Conservation (phyloP, 2,888 invertebrate species). For the Tenodera sinensis region DNA sequence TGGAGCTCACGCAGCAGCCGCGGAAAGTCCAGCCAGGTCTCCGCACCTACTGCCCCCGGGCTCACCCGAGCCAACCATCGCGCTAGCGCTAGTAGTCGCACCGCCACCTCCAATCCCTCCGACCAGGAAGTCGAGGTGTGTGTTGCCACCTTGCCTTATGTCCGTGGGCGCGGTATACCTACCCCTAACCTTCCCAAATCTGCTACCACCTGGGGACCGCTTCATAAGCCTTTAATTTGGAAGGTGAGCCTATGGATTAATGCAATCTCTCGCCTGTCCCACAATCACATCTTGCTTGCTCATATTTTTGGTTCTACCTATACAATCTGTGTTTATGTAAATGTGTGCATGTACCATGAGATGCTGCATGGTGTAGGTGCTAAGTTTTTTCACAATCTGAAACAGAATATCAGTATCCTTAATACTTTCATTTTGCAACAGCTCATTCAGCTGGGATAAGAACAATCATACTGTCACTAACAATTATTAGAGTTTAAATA, state of each 20-base stretch:
- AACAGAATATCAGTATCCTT: not conserved
- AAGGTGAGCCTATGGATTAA: slow-evolving; percentile 50
- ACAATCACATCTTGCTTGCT: not conserved
- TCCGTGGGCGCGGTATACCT: slow-evolving; percentile 47
- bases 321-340: not conserved
- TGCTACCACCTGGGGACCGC: slow-evolving; percentile 60
- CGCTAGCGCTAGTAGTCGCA: slow-evolving; percentile 27
- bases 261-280: not conserved
- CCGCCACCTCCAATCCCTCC: slow-evolving; percentile 30
- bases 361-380: not conserved
- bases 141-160: slow-evolving; percentile 47
- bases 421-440: not conserved
- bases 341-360: not conserved
- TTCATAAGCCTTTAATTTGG: slow-evolving; percentile 61
- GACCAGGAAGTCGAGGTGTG: slow-evolving; percentile 34
- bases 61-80: slow-evolving; percentile 27
- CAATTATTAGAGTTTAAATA: too few relatives aligned
- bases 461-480: not conserved
- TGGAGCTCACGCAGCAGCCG: slow-evolving; percentile 49
- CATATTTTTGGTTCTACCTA: not conserved
- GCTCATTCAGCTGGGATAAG: not conserved
- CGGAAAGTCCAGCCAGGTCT: slow-evolving; percentile 22
- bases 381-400: not conserved
- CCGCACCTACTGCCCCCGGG: slow-evolving; percentile 23
- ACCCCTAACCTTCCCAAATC: slow-evolving; percentile 58